Percentiles rank a stretch among this genome's conserved stretches.
Evolutionary conservation across 2,888 invertebrate species (phyloP).

Genomic region (Agrochola litura): DNA sequence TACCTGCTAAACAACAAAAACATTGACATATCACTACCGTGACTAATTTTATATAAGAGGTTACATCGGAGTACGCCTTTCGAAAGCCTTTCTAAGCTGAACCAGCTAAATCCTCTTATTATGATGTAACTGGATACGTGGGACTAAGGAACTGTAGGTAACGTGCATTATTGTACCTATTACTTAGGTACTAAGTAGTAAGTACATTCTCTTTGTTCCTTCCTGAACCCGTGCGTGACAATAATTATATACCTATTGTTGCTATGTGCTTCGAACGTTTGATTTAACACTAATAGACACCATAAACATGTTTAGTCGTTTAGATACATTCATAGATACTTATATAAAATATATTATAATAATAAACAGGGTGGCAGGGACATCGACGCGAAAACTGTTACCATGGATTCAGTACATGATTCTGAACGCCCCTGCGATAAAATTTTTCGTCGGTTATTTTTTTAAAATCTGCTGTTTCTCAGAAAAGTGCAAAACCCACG

Average conservation of each 20-base stretch:
- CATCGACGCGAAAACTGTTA: too few relatives aligned
- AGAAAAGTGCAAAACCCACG: too few relatives aligned
- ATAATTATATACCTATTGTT: background rate
- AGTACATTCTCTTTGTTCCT: slow-evolving; percentile 36
- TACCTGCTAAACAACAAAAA: slow-evolving; percentile 16
- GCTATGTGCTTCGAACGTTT: background rate
- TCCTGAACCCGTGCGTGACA: slow-evolving; percentile 6
- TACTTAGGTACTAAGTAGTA: background rate
- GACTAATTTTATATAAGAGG: slow-evolving; percentile 59
- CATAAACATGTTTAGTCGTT: too few relatives aligned
- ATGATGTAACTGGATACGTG: slow-evolving; percentile 66
- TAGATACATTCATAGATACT: too few relatives aligned
- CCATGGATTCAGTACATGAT: too few relatives aligned
- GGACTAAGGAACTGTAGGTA: slow-evolving; percentile 25
- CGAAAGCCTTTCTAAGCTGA: slow-evolving; percentile 70
- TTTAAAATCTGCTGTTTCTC: too few relatives aligned
- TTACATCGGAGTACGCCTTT: slow-evolving; percentile 64
- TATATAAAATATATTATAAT: too few relatives aligned
- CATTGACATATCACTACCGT: slow-evolving; percentile 49
- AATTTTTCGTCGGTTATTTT: too few relatives aligned
- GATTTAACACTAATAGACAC: too few relatives aligned
- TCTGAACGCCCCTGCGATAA: too few relatives aligned
- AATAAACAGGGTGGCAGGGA: too few relatives aligned
- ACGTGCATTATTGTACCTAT: slow-evolving; percentile 14
- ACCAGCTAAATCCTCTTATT: slow-evolving; percentile 60